Percentiles rank a stretch among this genome's conserved stretches.
These are phyloP conservation scores for Sycophaga agraensis DNA, from an alignment of 1,140 invertebrate genomes.

Conservation along the genomic window DNA sequence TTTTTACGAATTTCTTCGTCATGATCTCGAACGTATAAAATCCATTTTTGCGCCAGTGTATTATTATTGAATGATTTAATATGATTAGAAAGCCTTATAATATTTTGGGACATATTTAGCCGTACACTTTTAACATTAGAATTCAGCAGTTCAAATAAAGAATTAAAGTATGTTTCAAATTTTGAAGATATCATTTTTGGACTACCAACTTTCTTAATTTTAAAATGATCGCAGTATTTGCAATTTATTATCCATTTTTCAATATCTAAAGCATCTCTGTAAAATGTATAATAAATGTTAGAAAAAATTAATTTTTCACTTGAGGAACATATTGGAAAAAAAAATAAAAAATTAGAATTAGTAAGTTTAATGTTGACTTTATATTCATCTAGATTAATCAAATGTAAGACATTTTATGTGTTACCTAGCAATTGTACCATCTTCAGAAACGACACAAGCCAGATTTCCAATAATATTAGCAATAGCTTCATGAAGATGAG, in stretches of 20 bases:
- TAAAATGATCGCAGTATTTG: constrained; percentile 40
- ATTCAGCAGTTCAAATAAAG: constrained; percentile 38
- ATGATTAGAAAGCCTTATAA: constrained; percentile 53
- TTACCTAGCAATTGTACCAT: constrained; percentile 42
- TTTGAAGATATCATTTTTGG: constrained; percentile 31
- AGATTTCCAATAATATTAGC: constrained; percentile 41
- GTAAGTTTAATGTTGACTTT: no score
- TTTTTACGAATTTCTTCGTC: constrained; percentile 45
- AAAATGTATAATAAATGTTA: constrained; percentile 25
- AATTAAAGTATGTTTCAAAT: constrained; percentile 35
- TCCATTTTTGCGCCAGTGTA: constrained; percentile 47
- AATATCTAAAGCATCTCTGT: constrained; percentile 39
- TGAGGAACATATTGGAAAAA: no score
- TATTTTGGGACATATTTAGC: constrained; percentile 42
- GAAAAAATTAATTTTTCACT: no score
- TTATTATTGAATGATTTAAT: constrained; percentile 48
- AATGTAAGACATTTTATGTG: no score
- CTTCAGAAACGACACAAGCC: constrained; percentile 43
- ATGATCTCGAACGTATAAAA: constrained; percentile 47
- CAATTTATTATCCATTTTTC: constrained; percentile 42
- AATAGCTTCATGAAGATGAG: constrained; percentile 39
- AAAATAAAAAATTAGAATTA: no score
- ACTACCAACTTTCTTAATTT: constrained; percentile 26
- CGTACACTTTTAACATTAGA: constrained; percentile 38
- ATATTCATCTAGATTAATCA: no score